Evolutionary conservation across 37 sponge, comb jelly and placozoan genomes (phyloP).

Genomic region (Petrosia ficiformis): DNA sequence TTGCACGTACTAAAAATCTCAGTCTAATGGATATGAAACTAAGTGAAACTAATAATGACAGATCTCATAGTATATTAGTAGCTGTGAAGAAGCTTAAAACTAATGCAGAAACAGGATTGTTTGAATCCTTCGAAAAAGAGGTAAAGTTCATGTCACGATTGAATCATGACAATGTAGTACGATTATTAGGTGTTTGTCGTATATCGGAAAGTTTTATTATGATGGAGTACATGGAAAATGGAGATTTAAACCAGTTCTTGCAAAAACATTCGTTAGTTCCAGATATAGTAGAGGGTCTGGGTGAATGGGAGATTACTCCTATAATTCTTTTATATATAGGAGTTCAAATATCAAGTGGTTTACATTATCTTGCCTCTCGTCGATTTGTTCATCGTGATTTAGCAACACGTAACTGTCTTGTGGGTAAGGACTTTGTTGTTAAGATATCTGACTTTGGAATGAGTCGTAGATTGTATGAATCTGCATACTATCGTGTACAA

Average conservation of each 20-base stretch:
- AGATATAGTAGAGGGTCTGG: slow-evolving; percentile 49
- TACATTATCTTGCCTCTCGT: slow-evolving; percentile 74
- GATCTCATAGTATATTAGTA: slow-evolving; percentile 42
- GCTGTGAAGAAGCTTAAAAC: slow-evolving; percentile 72
- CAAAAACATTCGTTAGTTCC: slow-evolving; percentile 59
- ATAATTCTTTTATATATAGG: slow-evolving; percentile 69
- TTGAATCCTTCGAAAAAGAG: slow-evolving; percentile 74
- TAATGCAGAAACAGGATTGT: slow-evolving; percentile 52
- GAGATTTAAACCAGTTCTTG: slow-evolving; percentile 88
- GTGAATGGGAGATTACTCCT: slow-evolving; percentile 60
- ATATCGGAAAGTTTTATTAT: slow-evolving; percentile 71
- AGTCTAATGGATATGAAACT: slow-evolving; percentile 53
- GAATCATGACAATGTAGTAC: slow-evolving; percentile 70
- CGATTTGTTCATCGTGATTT: slow-evolving; percentile 83
- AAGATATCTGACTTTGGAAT: slow-evolving; percentile 93
- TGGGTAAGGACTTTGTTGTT: slow-evolving; percentile 74
- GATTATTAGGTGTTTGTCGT: slow-evolving; percentile 65
- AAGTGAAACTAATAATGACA: slow-evolving; percentile 49
- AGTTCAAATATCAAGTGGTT: slow-evolving; percentile 79
- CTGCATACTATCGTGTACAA: slow-evolving; percentile 72
- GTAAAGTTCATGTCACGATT: slow-evolving; percentile 82
- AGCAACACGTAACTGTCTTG: slow-evolving; percentile 87
- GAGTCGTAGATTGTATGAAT: slow-evolving; percentile 77
- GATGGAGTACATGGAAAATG: slow-evolving; percentile 97
- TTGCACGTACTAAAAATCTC: slow-evolving; percentile 46